A percentile compares a stretch with the other conserved stretches of the same genome.
These are phyloP conservation scores for Galbula dea DNA, from an alignment of 2,113 vertebrate genomes.

Conservation along the genomic window DNA sequence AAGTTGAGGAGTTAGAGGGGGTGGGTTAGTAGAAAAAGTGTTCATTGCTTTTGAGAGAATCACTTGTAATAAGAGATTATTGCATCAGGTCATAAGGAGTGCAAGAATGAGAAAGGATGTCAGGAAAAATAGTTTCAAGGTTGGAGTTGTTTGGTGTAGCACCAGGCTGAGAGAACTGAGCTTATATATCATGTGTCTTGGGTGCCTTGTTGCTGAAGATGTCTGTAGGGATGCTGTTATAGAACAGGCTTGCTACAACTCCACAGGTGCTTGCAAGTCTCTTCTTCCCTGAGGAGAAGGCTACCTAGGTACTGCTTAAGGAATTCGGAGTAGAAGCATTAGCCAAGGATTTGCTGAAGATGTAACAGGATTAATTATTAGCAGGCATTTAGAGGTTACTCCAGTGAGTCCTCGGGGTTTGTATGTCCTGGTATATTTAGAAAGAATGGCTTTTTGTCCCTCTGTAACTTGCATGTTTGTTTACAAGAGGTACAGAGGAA, in stretches of 20 bases:
- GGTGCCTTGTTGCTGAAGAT: not conserved
- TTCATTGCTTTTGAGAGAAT: not conserved
- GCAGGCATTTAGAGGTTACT: not conserved
- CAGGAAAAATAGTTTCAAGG: not conserved
- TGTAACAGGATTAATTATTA: not conserved
- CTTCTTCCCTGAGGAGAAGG: not conserved
- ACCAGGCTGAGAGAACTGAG: not conserved
- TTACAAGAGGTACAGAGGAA: not conserved
- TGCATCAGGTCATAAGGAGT: not conserved
- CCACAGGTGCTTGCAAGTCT: not conserved
- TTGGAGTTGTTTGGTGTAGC: not conserved
- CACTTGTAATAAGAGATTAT: not conserved
- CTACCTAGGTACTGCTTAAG: not conserved
- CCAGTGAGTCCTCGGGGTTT: not conserved
- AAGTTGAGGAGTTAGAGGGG: not conserved
- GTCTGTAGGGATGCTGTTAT: not conserved
- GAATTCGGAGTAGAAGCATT: not conserved
- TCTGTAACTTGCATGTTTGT: not conserved
- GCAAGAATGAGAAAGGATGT: not conserved
- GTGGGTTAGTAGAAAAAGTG: not conserved
- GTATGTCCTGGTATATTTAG: not conserved
- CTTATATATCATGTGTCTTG: not conserved
- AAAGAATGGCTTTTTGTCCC: not conserved
- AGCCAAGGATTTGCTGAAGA: not conserved
- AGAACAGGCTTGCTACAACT: not conserved